Evolutionary conservation across 2,113 vertebrate genomes (phyloP), one percentile per base, ranked within the genome.

Genomic region (Otis tarda): DNA sequence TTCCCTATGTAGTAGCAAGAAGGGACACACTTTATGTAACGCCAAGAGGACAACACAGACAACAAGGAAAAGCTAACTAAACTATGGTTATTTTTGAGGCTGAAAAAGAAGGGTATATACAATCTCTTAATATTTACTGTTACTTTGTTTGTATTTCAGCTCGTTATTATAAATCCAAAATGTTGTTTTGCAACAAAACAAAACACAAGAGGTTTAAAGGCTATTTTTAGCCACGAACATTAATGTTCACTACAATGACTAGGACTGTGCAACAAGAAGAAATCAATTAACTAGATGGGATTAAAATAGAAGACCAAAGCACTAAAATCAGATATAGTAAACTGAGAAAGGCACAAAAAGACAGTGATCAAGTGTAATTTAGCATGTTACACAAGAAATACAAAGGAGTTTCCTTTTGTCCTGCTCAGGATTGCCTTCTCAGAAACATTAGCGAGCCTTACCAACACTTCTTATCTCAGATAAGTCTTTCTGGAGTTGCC

Each of bases 241-340:
- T 20, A 41, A 84, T 6, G 41, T 19, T 80, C 22, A 45, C 28
- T 73, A 50, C 0, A 0, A 31, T 60, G 45, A 78, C 59, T 25
- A 19, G 33, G 39, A 56, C 39, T 39, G 21, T 27, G 30, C 14
- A 7, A 87, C 28, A 28, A 59, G 45, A 56, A 64, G 30, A 24
- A 87, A 91, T 56, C 83, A 56, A 64, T 84, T 84, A 89, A 75
- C 17, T n/a, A 94, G 35, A 63, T 0, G 3, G 53, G 21, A 87
- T 71, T 89, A 60, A 75, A 92, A n/a, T 5, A 49, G 23, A 74
- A 85, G 53, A 73, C 52, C 95, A 92, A 41, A 91, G 61, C 31
- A 78, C 20, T 74, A 37, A 63, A 35, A 78, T 35, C 25, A 61
- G 64, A 77, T 37, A 79, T 31, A 21, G 39, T 35, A 57, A 85